phyloP scores from a whole-genome alignment of 2,888 invertebrate genomes.

The Stramonita haemastoma region DNA sequence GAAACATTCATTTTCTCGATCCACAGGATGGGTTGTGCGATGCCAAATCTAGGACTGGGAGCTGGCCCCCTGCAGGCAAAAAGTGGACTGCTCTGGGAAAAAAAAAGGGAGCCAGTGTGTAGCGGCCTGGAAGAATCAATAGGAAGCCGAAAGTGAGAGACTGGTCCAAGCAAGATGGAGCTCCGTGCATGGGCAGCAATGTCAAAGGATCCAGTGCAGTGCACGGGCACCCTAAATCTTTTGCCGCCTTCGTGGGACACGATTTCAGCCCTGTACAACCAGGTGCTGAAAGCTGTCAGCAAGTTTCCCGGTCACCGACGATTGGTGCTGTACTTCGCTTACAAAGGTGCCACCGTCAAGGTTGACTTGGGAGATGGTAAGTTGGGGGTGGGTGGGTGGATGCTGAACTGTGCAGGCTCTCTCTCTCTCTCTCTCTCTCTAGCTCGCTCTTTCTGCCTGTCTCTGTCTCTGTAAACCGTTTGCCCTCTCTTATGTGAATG shows the following conservation, averaged over 20 bases:
- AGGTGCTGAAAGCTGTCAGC: conserved; percentile 51
- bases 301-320: conserved; percentile 53
- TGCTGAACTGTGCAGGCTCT: not conserved
- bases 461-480: not conserved
- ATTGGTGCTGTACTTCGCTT: conserved; percentile 54
- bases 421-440: conserved; percentile 37
- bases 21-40: not conserved
- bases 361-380: conserved; percentile 60
- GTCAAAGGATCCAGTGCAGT: conserved; percentile 38
- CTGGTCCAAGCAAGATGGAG: conserved; percentile 48
- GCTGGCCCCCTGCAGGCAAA: conserved; percentile 9
- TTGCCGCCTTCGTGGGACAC: conserved; percentile 53
- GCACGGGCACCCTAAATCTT: conserved; percentile 42
- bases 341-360: conserved; percentile 53
- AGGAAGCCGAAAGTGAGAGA: conserved; percentile 12
- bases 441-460: not conserved
- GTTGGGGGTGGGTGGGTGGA: conserved; percentile 32
- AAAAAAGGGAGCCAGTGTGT: conserved; percentile 23
- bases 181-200: conserved; percentile 46
- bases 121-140: conserved; percentile 40
- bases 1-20: not conserved
- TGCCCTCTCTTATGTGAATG: not conserved
- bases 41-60: not conserved
- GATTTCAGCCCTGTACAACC: conserved; percentile 48
- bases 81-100: conserved; percentile 44